A percentile compares a stretch with the other conserved stretches of the same genome.
Conservation (phyloP, 2,113 vertebrate species). For the Leuciscus idus region DNA sequence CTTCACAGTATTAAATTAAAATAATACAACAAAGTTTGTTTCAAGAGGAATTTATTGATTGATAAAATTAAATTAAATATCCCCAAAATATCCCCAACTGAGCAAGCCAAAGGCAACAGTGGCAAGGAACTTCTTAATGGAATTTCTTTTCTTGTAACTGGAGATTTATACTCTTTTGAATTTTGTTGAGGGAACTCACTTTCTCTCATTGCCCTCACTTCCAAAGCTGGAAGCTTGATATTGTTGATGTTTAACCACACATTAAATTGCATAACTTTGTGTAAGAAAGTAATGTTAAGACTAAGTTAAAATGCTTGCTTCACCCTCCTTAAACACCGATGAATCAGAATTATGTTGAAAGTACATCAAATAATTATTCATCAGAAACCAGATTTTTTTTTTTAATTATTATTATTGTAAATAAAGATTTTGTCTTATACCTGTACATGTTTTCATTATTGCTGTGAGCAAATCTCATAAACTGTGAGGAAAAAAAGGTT, state of each 20-base stretch:
- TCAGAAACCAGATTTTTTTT: neutral
- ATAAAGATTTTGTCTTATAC: neutral
- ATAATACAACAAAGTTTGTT: no score
- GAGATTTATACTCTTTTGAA: neutral
- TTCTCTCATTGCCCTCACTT: neutral
- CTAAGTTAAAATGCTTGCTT: neutral
- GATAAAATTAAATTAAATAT: no score
- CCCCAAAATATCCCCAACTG: no score
- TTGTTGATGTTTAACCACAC: neutral
- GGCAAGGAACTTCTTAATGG: no score
- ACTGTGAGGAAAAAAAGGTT: neutral
- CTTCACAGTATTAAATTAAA: no score
- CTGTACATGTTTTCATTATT: neutral
- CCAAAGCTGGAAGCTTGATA: neutral
- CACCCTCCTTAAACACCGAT: neutral
- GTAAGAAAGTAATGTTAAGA: neutral
- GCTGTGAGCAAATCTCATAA: neutral
- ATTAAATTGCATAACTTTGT: neutral
- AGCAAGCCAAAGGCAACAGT: no score
- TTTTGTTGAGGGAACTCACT: neutral
- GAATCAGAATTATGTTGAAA: neutral
- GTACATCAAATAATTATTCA: neutral
- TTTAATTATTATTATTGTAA: no score
- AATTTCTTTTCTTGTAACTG: neutral
- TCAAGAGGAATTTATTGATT: no score